Conservation (phyloP, 2,113 vertebrate species). For the Calidris pygmaea region DNA sequence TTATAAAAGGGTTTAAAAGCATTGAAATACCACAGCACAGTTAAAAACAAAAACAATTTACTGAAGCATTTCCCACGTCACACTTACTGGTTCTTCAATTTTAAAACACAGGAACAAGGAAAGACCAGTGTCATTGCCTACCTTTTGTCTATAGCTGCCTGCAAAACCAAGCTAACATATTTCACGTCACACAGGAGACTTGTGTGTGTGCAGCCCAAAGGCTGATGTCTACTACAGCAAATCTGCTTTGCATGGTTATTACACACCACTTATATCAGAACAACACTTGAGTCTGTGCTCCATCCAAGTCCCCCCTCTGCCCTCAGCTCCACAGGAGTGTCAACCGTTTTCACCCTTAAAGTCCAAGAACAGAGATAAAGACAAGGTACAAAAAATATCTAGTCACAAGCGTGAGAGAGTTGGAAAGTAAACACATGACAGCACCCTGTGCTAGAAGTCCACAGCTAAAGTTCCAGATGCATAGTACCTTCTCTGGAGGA, state of each 20-base stretch:
- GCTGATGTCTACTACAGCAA: not conserved
- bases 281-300: not conserved
- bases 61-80: not conserved
- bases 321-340: not conserved
- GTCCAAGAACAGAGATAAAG: not conserved
- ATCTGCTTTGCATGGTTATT: not conserved
- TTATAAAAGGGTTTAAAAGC: not conserved
- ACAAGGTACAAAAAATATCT: not conserved
- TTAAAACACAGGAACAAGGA: not conserved
- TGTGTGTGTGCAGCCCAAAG: not conserved
- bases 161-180: not conserved
- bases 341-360: not conserved
- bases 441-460: not conserved
- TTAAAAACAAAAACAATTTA: not conserved
- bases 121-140: not conserved
- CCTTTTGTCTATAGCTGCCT: not conserved
- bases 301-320: not conserved
- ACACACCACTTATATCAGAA: not conserved
- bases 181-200: not conserved
- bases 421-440: not conserved
- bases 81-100: not conserved
- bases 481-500: not conserved
- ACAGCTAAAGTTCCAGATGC: not conserved
- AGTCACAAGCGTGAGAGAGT: not conserved
- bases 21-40: not conserved